A percentile compares a stretch with the other conserved stretches of the same genome.
phyloP scores from a whole-genome alignment of 2,797 vertebrate species.

The Ctenopoma multispine region DNA sequence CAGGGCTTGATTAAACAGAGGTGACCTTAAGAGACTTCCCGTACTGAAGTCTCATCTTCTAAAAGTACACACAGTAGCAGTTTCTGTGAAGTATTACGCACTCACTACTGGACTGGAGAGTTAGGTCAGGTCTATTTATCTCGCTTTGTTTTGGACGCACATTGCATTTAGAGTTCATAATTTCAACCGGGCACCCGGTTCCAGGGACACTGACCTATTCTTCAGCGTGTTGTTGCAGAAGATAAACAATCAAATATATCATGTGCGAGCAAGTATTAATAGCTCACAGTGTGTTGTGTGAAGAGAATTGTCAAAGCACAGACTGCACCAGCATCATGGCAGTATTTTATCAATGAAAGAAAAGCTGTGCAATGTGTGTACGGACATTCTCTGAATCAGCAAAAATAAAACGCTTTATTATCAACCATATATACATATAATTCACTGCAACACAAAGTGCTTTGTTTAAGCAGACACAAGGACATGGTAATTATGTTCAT shows the following conservation, averaged over 20 bases:
- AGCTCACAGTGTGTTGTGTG: conserved; percentile 26
- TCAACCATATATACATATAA: not conserved
- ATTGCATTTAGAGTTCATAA: conserved; percentile 41
- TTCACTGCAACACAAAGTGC: not conserved
- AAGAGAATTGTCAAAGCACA: conserved; percentile 36
- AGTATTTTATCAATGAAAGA: conserved; percentile 9
- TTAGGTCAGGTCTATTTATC: conserved; percentile 36
- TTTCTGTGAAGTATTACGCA: conserved; percentile 21
- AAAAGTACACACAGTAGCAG: conserved; percentile 30
- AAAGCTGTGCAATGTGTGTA: not conserved
- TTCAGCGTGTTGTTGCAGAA: conserved; percentile 19
- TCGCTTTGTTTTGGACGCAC: conserved; percentile 49
- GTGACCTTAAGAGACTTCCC: conserved; percentile 5
- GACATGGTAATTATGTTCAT: not conserved
- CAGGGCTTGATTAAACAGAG: conserved; percentile 1
- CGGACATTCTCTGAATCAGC: not conserved
- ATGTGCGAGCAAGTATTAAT: conserved; percentile 35
- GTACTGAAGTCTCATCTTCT: conserved; percentile 5
- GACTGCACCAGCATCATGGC: conserved; percentile 5
- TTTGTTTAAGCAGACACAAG: not conserved
- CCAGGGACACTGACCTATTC: conserved; percentile 15
- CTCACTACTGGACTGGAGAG: conserved; percentile 10
- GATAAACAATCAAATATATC: conserved; percentile 58
- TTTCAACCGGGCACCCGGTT: conserved; percentile 30
- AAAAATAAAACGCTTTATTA: not conserved